A percentile compares a stretch with the other conserved stretches of the same genome.
Conservation (phyloP, 1,140 invertebrate species). For the Potamilus streckersoni region DNA sequence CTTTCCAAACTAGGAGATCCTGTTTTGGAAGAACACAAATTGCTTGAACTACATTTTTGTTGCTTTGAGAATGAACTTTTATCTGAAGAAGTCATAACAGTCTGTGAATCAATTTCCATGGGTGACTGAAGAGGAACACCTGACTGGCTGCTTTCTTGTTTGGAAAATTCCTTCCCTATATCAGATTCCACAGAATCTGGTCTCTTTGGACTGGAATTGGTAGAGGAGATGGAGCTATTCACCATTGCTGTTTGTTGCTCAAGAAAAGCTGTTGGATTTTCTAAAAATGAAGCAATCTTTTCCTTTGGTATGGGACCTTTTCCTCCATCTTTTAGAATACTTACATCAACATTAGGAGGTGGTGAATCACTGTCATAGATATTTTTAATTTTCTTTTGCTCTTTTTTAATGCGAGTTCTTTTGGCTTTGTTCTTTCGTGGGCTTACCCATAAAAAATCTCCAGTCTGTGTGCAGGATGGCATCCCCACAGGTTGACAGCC, state of each 20-base stretch:
- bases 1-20: too few species aligned
- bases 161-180: neutral
- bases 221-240: conserved; percentile 49
- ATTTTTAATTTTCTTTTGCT: conserved; percentile 43
- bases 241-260: conserved; percentile 63
- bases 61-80: too few species aligned
- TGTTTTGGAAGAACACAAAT: too few species aligned
- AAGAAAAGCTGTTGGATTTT: conserved; percentile 86
- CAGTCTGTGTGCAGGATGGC: conserved; percentile 16
- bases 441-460: conserved; percentile 36
- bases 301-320: conserved; percentile 45
- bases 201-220: conserved; percentile 30
- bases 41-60: too few species aligned
- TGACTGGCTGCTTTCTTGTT: too few species aligned
- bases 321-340: conserved; percentile 44
- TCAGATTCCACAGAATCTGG: neutral
- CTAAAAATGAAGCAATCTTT: conserved; percentile 21
- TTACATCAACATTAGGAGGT: conserved; percentile 55
- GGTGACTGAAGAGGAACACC: too few species aligned
- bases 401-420: conserved; percentile 34
- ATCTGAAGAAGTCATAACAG: too few species aligned
- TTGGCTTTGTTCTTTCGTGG: conserved; percentile 27
- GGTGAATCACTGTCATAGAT: conserved; percentile 52
- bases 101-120: too few species aligned
- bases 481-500: neutral